Evolutionary conservation across 2,113 vertebrate species (phyloP), one percentile per base, ranked within the genome.

Genomic region (Oreochromis niloticus): DNA sequence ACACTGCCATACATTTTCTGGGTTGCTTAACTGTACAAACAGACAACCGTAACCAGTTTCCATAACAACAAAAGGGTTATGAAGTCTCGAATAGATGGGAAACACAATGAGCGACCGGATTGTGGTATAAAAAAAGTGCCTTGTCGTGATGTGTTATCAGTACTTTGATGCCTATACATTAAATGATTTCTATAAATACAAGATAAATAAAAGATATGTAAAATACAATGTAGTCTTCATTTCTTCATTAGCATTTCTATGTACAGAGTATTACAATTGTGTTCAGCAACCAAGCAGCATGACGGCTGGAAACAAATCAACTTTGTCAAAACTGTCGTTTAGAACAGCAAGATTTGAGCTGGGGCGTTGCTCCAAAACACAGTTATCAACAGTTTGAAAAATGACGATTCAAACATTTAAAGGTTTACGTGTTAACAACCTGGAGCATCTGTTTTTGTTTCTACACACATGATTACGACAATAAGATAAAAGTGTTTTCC

Each of bases 111-210:
- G 50, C 19, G 75, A 85, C 46, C 41, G 73, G 16, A 68, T 59
- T 80, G 66, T 81, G 66, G 17, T 93, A 87, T 85, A 87, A 92
- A 95, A 63, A 66, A 95, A 94, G 84, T 90, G 88, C 78, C 80
- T 84, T 48, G 34, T 83, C 57, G 59, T 83, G 79, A 85, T 83
- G 57, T 56, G 36, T 89, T 50, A 71, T 87, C 80, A 85, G 71
- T 80, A 88, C 71, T 85, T 83, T 80, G 19, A 75, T 71, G 24
- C 54, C 48, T 82, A 78, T 83, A 89, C 24, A 48, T 59, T 73
- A 68, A 88, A 88, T 43, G 3, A 79, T 80, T 84, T 36, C 82
- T 87, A 80, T 92, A 93, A 90, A 93, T 90, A 93, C 41, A 87
- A 83, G 82, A 86, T 91, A 90, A 94, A 91, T 92, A 88, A 85